These are phyloP conservation scores for Branchellion lobata DNA, from an alignment of 2,888 invertebrate genomes.

Conservation along the genomic window DNA sequence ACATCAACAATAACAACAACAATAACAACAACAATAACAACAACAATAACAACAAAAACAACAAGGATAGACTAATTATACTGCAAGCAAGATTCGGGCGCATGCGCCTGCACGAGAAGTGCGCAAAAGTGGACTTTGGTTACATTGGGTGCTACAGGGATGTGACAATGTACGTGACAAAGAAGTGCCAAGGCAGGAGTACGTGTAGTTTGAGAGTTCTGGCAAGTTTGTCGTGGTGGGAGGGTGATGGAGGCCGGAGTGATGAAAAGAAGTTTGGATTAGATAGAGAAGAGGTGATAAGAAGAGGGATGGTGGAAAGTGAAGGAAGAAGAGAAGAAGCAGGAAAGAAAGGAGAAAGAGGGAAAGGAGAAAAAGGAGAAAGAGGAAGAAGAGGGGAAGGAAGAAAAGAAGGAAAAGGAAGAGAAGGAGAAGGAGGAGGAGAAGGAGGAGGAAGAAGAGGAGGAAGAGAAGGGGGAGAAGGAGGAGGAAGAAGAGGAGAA, in stretches of 20 bases:
- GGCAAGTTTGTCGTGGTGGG: not conserved
- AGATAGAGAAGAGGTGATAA: not conserved
- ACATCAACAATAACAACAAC: not conserved
- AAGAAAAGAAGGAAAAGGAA: not conserved
- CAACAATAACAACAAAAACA: not conserved
- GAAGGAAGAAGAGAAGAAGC: not conserved
- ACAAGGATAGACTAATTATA: not conserved
- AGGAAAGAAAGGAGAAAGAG: no score
- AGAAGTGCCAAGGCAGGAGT: not conserved
- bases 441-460: no score
- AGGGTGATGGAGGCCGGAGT: not conserved
- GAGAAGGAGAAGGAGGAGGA: no score
- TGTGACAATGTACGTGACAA: not conserved
- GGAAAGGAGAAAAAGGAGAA: no score
- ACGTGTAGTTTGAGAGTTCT: not conserved
- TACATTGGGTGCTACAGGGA: not conserved
- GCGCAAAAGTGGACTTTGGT: not conserved
- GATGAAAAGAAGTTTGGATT: no score
- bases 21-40: no score
- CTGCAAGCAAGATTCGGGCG: conserved; percentile 2
- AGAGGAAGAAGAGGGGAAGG: not conserved
- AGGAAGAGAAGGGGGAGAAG: no score
- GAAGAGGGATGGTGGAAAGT: not conserved
- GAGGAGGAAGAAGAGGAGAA: not conserved
- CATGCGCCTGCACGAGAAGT: conserved; percentile 3